These are phyloP conservation scores for Acanthurus leucopareius DNA, from an alignment of 2,797 vertebrate species.

Conservation along the genomic window DNA sequence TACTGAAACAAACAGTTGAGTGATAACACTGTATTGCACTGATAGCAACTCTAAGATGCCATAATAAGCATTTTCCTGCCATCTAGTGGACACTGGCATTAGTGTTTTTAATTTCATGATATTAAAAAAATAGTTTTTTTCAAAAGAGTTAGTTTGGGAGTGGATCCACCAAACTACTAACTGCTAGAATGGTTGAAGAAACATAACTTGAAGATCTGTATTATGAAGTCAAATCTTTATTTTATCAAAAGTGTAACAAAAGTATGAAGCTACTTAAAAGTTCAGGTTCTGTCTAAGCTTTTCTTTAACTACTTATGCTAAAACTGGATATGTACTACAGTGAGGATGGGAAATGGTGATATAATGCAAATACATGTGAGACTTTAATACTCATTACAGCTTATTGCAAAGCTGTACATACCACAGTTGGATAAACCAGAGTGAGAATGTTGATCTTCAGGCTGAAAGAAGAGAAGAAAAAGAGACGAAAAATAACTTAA, in stretches of 20 bases:
- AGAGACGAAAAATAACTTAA: not conserved
- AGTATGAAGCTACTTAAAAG: not conserved
- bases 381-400: not conserved
- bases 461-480: not conserved
- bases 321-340: not conserved
- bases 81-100: constrained; percentile 4
- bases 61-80: not conserved
- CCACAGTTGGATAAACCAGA: constrained; percentile 27
- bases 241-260: not conserved
- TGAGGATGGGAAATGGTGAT: not conserved
- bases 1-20: not conserved
- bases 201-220: not conserved
- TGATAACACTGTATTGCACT: not conserved
- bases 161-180: too few relatives aligned
- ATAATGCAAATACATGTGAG: constrained; percentile 18
- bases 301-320: too few relatives aligned
- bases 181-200: not conserved
- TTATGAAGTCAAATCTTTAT: not conserved
- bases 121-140: not conserved
- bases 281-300: too few relatives aligned
- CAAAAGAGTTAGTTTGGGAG: not conserved
- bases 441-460: constrained; percentile 52
- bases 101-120: not conserved
- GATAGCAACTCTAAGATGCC: too few relatives aligned
- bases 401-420: constrained; percentile 40